A percentile compares a stretch with the other conserved stretches of the same genome.
Evolutionary conservation across 2,888 invertebrate species (phyloP).

Genomic region (Leptopilina drosophilae): DNA sequence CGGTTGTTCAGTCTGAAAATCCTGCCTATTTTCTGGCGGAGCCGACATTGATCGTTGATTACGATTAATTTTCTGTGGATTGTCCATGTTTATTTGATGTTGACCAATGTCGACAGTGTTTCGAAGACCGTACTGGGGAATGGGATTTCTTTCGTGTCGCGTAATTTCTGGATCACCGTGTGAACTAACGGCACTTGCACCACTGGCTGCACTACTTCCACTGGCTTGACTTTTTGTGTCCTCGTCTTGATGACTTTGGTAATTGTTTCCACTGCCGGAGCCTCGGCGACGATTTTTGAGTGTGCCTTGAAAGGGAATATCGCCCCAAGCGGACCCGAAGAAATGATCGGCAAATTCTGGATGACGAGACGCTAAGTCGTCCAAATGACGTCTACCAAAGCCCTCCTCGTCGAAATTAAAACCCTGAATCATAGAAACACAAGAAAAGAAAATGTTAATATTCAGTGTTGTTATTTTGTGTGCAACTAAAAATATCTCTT

Average conservation of each 20-base stretch:
- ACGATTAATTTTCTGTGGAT: conserved; percentile 79
- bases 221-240: conserved; percentile 73
- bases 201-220: conserved; percentile 71
- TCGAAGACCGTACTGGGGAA: conserved; percentile 84
- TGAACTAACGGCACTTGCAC: conserved; percentile 70
- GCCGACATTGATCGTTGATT: conserved; percentile 88
- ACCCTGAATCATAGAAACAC: conserved; percentile 74
- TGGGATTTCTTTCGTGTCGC: conserved; percentile 65
- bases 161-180: conserved; percentile 66
- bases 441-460: background rate
- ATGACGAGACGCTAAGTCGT: conserved; percentile 85
- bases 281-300: conserved; percentile 66
- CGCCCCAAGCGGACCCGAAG: conserved; percentile 74
- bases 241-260: conserved; percentile 70
- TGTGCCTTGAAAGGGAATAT: conserved; percentile 68
- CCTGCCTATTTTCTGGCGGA: conserved; percentile 82
- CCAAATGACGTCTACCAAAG: conserved; percentile 81
- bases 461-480: background rate
- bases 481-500: conserved; percentile 12
- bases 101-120: conserved; percentile 90
- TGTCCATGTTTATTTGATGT: conserved; percentile 79
- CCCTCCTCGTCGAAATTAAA: conserved; percentile 83
- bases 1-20: conserved; percentile 65
- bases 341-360: conserved; percentile 87
- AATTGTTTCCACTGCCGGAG: conserved; percentile 57